A percentile compares a stretch with the other conserved stretches of the same genome.
Evolutionary conservation across 1,140 invertebrate genomes (phyloP).

Genomic region (Cydia strobilella): DNA sequence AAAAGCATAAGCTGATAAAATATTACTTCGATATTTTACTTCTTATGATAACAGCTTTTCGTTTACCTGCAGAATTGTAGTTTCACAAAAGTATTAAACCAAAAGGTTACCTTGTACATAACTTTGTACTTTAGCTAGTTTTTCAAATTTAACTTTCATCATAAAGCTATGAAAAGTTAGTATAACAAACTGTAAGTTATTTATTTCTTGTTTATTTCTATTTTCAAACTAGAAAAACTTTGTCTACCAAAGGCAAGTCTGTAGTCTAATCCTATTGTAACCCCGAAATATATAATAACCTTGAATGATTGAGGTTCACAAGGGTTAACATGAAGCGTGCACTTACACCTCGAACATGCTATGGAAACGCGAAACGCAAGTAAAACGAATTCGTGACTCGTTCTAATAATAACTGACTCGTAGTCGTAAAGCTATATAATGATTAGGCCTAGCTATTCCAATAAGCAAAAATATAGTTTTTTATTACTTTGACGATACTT

Average conservation of each 20-base stretch:
- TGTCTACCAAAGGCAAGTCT: background rate
- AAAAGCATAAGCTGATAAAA: too few relatives aligned
- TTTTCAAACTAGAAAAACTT: background rate
- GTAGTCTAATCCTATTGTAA: background rate
- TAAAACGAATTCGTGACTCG: constrained; percentile 6
- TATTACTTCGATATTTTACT: too few relatives aligned
- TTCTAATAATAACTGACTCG: background rate
- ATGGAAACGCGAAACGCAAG: background rate
- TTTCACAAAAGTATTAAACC: background rate
- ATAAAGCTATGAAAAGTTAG: background rate
- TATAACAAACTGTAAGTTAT: background rate
- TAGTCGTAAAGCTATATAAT: background rate
- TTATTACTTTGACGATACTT: background rate
- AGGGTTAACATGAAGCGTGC: background rate
- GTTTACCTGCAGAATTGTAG: too few relatives aligned
- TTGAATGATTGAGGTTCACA: background rate
- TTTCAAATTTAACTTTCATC: background rate
- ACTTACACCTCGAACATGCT: background rate
- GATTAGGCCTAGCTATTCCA: background rate
- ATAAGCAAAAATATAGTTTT: background rate
- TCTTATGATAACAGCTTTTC: too few relatives aligned
- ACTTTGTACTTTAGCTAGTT: background rate
- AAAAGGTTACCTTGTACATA: background rate
- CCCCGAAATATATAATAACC: background rate
- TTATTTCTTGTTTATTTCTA: background rate